These are phyloP conservation scores for Diadegma fenestrale DNA, from an alignment of 2,888 invertebrate genomes.

Conservation along the genomic window DNA sequence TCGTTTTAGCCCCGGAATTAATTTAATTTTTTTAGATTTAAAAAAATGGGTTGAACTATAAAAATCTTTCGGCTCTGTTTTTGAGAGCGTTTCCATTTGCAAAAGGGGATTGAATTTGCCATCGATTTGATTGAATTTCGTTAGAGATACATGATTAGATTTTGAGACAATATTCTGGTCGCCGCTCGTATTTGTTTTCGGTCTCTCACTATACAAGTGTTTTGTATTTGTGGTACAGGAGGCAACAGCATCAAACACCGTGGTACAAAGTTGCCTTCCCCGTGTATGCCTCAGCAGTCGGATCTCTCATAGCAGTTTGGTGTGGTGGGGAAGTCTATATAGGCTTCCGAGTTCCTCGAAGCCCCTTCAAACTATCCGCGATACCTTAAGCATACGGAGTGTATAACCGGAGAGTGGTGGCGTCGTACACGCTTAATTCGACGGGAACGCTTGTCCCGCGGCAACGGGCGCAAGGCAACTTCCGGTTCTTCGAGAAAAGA, in stretches of 20 bases:
- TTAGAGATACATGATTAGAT: background rate
- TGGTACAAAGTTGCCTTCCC: conserved; percentile 55
- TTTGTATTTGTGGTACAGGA: conserved; percentile 24
- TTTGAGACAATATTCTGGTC: background rate
- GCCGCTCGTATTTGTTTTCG: background rate
- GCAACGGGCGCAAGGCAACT: conserved; percentile 49
- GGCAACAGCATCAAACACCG: conserved; percentile 52
- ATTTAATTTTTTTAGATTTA: background rate
- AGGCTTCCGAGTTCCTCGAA: conserved; percentile 77
- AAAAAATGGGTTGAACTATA: background rate
- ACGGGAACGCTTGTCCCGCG: conserved; percentile 53
- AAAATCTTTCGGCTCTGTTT: background rate
- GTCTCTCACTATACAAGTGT: conserved; percentile 11
- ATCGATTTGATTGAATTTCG: background rate
- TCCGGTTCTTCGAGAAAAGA: conserved; percentile 54
- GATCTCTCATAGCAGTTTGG: conserved; percentile 40
- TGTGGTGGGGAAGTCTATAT: conserved; percentile 82
- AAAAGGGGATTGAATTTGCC: background rate
- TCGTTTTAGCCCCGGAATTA: background rate
- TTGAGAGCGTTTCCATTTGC: background rate
- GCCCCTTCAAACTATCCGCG: conserved; percentile 80
- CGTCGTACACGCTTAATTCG: conserved; percentile 31
- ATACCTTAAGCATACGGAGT: conserved; percentile 72
- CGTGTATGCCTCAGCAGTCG: conserved; percentile 60
- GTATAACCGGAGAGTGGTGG: conserved; percentile 59